Evolutionary conservation across 1,140 invertebrate species (phyloP), one percentile per base, ranked within the genome.

Genomic region (Pseudoatta argentina): DNA sequence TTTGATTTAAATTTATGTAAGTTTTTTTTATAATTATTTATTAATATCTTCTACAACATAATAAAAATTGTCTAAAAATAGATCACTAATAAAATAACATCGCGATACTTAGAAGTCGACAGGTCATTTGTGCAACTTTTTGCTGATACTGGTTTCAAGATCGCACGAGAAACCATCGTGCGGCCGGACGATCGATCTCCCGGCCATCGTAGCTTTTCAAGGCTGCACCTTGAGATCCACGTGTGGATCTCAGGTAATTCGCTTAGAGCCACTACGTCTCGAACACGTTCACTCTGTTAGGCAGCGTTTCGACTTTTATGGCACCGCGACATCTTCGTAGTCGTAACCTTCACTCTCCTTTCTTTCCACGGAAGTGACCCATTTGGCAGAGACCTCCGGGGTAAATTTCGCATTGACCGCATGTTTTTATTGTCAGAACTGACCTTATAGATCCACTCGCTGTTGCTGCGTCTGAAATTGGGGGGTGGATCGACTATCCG

Each of bases 371-470:
- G 83, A 66, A 77, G 85, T 92, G 92, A 93, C 92, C 92, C 86
- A 93, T 93, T 93, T 93, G 92, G 91, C 92, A 90, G 76, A 78
- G 77, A 89, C 51, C 57, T 76, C 75, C 79, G 57, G 53, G 75
- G 72, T 86, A 75, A 85, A 87, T 91, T 92, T 83, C 86, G 69
- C 87, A 88, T 91, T 92, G 89, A 53, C 66, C 87, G 79, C 81
- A 89, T 87, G 64, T 93, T 91, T 87, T 92, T 91, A 88, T 71
- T 73, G 88, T 85, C 83, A 86, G 73, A 73, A 93, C 93, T 94
- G 92, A 94, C 94, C 93, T 94, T 94, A 94, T 92, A 92, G 79
- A 94, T 93, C 91, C 91, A 93, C 83, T 93, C 90, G 89, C 85
- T 94, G 93, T 92, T 91, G 78, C 85, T 90, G 61, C 93, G 94